Conservation (phyloP, 2,113 vertebrate species). For the Rhineura floridana region DNA sequence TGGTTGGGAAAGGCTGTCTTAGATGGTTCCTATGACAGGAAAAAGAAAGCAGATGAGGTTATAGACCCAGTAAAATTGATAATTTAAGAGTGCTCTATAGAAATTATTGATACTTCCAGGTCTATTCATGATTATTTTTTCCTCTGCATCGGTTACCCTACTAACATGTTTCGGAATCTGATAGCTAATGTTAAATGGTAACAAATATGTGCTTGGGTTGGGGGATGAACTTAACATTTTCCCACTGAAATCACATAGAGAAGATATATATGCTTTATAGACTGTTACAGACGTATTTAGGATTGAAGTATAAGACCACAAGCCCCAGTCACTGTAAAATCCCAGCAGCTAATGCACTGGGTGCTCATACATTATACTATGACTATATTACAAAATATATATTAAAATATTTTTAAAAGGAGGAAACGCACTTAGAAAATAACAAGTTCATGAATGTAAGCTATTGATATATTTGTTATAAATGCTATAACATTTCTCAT, state of each 20-base stretch:
- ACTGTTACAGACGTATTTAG: background rate
- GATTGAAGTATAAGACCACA: background rate
- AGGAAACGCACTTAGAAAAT: background rate
- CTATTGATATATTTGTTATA: background rate
- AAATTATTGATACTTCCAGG: constrained; percentile 24
- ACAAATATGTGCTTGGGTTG: background rate
- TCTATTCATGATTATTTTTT: background rate
- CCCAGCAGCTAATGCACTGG: background rate
- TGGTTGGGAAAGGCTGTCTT: no score
- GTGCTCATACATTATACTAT: no score
- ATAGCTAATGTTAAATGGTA: background rate
- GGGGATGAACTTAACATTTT: background rate
- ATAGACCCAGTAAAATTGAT: constrained; percentile 20
- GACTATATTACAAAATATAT: no score
- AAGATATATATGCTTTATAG: background rate
- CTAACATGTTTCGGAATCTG: background rate
- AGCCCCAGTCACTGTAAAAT: background rate
- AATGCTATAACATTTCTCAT: no score
- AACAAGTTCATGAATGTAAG: background rate
- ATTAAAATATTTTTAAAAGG: background rate
- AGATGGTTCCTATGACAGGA: constrained; percentile 31
- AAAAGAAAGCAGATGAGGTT: constrained; percentile 14
- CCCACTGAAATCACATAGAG: background rate
- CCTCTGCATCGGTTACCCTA: background rate
- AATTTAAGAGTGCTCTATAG: constrained; percentile 4